Conservation (phyloP, 1,140 invertebrate genomes). For the Venturia canescens region DNA sequence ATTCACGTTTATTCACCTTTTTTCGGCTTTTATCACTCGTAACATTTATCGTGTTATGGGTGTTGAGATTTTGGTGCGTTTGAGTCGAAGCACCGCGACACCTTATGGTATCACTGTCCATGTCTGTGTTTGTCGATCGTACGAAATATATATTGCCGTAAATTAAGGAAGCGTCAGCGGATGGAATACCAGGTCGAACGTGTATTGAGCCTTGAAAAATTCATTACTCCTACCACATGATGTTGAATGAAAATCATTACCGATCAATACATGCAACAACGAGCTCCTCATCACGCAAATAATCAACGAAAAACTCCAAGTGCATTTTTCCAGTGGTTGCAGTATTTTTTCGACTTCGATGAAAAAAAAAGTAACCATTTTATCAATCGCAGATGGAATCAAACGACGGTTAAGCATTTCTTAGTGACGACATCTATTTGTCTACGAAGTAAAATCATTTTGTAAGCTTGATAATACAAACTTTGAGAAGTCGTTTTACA, state of each 20-base stretch:
- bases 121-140: slow-evolving; percentile 19
- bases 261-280: no score
- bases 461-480: background rate
- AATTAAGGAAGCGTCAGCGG: slow-evolving; percentile 4
- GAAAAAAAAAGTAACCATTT: no score
- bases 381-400: no score
- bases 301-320: no score
- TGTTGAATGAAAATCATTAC: no score
- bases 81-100: background rate
- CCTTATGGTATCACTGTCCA: slow-evolving; percentile 1
- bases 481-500: background rate
- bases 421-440: background rate
- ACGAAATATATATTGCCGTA: slow-evolving; percentile 16
- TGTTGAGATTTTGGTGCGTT: background rate
- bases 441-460: background rate
- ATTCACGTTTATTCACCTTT: slow-evolving; percentile 4
- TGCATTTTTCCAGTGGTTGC: no score
- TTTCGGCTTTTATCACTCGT: slow-evolving; percentile 25
- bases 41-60: slow-evolving; percentile 40
- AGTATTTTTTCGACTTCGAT: no score
- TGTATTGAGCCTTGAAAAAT: slow-evolving; percentile 7
- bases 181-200: background rate
- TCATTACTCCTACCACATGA: background rate
- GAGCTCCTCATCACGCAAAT: no score
- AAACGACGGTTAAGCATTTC: background rate